These are phyloP conservation scores for Drosophila ezoana DNA, from an alignment of 2,888 invertebrate species.

Conservation along the genomic window DNA sequence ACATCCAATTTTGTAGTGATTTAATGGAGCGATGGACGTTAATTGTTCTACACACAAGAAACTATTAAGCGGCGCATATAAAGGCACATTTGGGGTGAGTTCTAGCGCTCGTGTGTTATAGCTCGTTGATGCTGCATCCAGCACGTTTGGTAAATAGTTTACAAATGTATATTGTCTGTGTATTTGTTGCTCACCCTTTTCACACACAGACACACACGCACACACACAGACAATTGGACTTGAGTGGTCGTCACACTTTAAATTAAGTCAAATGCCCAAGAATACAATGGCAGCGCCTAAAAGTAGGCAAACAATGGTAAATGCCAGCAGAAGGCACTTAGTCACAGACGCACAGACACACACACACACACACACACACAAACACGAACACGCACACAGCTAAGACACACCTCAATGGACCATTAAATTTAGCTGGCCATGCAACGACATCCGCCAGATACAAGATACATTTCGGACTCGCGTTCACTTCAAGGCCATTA, in stretches of 20 bases:
- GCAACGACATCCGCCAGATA: constrained; percentile 46
- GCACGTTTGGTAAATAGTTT: constrained; percentile 43
- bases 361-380: not conserved
- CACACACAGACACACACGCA: constrained; percentile 14
- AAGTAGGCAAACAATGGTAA: constrained; percentile 64
- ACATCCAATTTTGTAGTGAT: constrained; percentile 22
- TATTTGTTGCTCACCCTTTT: not conserved
- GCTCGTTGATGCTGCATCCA: constrained; percentile 30
- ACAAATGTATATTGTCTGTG: constrained; percentile 25
- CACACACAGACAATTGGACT: constrained; percentile 57
- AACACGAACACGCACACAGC: not conserved
- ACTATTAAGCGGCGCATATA: constrained; percentile 22
- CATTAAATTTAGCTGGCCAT: constrained; percentile 66
- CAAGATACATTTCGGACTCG: constrained; percentile 61
- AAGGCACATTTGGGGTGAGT: constrained; percentile 32
- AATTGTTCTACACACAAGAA: constrained; percentile 40
- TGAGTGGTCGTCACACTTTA: constrained; percentile 57
- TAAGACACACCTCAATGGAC: constrained; percentile 38
- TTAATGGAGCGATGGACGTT: constrained; percentile 30
- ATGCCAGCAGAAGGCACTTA: constrained; percentile 34
- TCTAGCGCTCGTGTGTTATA: constrained; percentile 10
- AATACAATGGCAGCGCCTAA: constrained; percentile 54
- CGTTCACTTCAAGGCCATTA: constrained; percentile 58
- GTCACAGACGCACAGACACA: constrained; percentile 28
- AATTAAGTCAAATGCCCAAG: constrained; percentile 67